Base-by-base conservation (phyloP, 2,888 invertebrate species). In the Carcina quercana region DNA sequence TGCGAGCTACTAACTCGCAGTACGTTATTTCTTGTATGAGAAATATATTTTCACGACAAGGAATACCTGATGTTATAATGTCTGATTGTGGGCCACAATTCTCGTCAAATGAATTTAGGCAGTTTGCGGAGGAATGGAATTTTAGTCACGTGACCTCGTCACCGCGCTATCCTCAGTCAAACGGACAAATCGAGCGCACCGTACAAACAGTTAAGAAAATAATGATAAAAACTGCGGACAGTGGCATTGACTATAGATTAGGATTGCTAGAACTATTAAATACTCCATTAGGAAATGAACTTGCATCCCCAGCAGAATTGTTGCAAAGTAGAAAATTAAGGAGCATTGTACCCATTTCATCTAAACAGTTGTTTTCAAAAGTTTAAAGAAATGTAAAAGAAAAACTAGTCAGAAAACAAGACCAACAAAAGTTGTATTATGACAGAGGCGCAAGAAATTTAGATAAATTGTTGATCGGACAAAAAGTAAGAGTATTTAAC, bases 151-250 rank as follows among this genome's bases (percentile, higher is more conserved):
- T 27, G 1, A 44, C 38, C 1, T 44, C 43, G 2, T 42, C 40
- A 1, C 48, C 44, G 1, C 10, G 15, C 2, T 44, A 40, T 25
- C 35, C 44, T 1, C 39, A 42, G 25, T 43, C 42, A 4, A 38
- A 45, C 15, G 38, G 42, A 1, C 38, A 32, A 21, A 35, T 25
- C 1, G 42, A 45, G 14, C 30, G 40, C 1, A 26, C 38, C 21
- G 25, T 45, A n/a, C 33, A 42, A 13, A 35, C 31, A 14, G 25
- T 43, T 2, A 47, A 44, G 42, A 40, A 30, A 10, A 37, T 44
- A 3, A 12, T 43, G 7, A 40, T 37, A 25, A 44, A 47, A 27
- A 15, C 27, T 3, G 10, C 15, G 15, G 5, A 15, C 5, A 15
- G 15, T 10, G n/a, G 10, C 3, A n/a, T 10, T n/a, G 27, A 15